A percentile compares a stretch with the other conserved stretches of the same genome.
Conservation (phyloP, 2,888 invertebrate species). For the Listrodromus nycthemerus region DNA sequence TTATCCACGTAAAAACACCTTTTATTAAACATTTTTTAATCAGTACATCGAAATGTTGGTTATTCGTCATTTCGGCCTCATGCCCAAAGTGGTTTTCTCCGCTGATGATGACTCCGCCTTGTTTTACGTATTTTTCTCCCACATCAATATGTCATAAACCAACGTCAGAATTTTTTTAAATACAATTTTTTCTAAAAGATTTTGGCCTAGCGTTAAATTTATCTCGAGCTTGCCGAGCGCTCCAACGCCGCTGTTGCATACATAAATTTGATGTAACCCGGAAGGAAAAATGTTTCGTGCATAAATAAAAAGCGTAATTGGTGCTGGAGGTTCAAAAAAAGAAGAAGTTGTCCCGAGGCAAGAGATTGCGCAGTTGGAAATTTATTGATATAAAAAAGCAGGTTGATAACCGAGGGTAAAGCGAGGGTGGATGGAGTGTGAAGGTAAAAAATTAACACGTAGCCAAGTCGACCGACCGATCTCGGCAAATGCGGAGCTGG, state of each 20-base stretch:
- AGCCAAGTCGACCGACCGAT: constrained; percentile 49
- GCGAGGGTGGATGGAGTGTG: constrained; percentile 4
- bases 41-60: too few species aligned
- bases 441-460: constrained; percentile 61
- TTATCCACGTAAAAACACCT: not conserved
- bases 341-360: constrained; percentile 12
- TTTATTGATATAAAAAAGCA: constrained; percentile 53
- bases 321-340: constrained; percentile 13
- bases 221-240: too few species aligned
- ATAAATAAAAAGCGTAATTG: constrained; percentile 44
- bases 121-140: not conserved
- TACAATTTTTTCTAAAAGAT: too few species aligned
- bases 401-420: constrained; percentile 17
- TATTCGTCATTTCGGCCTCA: too few species aligned
- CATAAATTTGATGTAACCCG: not conserved
- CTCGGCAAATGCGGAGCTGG: constrained; percentile 40
- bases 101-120: too few species aligned
- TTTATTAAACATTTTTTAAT: not conserved
- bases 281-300: constrained; percentile 7
- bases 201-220: too few species aligned
- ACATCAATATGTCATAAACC: not conserved
- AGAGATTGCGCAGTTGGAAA: constrained; percentile 44
- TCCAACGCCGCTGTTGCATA: not conserved
- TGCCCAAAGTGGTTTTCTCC: too few species aligned
- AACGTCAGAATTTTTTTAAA: not conserved